Evolutionary conservation across 2,113 vertebrate species (phyloP), one percentile per base, ranked within the genome.

Genomic region (Tichodroma muraria): DNA sequence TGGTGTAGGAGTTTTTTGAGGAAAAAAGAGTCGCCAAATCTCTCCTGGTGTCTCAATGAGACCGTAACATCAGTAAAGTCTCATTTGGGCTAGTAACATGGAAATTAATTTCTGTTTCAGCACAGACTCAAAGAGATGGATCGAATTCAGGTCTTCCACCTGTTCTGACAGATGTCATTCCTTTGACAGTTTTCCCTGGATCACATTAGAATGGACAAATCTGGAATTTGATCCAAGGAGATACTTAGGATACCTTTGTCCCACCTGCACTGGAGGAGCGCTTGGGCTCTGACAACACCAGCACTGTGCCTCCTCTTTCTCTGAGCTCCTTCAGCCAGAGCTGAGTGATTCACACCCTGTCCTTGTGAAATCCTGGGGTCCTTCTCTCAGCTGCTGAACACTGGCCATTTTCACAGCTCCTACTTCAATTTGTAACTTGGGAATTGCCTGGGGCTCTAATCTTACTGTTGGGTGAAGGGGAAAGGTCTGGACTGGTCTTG

Each of bases 401-500:
- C 47, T 21, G 56, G 35, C 3, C 8, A 17, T 76, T 89, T 93
- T 70, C 79, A 85, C 35, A 91, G 69, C 56, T 94, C 69, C 47
- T 50, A 17, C 79, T 79, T 92, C 65, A 76, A 28, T 80, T 57
- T 40, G 37, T 33, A 31, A 64, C 72, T 81, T 28, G 22, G 78
- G 91, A 88, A 49, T 93, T 75, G 57, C 86, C 50, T 23, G 64
- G 27, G 53, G 93, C 44, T 92, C 87, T 94, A 31, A 79, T 91
- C 79, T 95, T 93, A 77, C 63, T 66, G 23, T 14, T 60, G 64
- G 90, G 73, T 68, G 60, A 92, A 93, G 77, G 80, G 56, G 42
- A 88, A 89, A 72, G 22, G 71, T 87, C 82, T 90, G 91, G 88
- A 42, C 57, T 64, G 72, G 50, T 92, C 86, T 84, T 94, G 71